Evolutionary conservation across 2,888 invertebrate genomes (phyloP).

Genomic region (Hanleya hanleyi): DNA sequence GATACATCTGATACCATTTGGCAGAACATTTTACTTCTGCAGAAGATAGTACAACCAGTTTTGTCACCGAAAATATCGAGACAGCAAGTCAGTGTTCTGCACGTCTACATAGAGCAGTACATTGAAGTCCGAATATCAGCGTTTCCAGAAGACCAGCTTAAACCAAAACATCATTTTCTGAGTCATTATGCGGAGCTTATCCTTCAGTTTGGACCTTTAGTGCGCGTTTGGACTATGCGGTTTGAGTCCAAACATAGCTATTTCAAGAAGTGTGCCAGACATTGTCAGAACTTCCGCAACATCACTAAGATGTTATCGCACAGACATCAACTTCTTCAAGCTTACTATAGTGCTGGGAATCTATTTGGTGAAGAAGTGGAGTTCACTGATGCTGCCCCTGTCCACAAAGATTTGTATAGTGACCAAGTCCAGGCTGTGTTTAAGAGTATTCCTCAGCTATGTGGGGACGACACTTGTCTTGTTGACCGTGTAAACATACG

Average conservation of each 20-base stretch:
- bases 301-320: constrained; percentile 6
- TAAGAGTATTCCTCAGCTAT: background rate
- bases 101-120: background rate
- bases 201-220: constrained; percentile 11
- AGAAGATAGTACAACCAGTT: background rate
- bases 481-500: background rate
- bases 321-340: constrained; percentile 14
- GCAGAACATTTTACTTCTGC: background rate
- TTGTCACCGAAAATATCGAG: background rate
- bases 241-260: constrained; percentile 9
- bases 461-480: background rate
- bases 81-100: constrained; percentile 3
- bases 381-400: background rate
- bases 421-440: background rate
- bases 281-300: constrained; percentile 9
- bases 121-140: background rate
- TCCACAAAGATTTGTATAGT: background rate
- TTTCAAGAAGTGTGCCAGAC: constrained; percentile 7
- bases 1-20: background rate
- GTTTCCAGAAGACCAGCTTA: background rate
- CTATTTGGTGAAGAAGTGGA: constrained; percentile 9
- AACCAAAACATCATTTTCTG: constrained; percentile 2
- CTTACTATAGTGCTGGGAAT: constrained; percentile 5
- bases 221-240: constrained; percentile 6
- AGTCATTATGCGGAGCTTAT: background rate